phyloP scores from a whole-genome alignment of 2,113 vertebrate genomes.

The Mungos mungo region DNA sequence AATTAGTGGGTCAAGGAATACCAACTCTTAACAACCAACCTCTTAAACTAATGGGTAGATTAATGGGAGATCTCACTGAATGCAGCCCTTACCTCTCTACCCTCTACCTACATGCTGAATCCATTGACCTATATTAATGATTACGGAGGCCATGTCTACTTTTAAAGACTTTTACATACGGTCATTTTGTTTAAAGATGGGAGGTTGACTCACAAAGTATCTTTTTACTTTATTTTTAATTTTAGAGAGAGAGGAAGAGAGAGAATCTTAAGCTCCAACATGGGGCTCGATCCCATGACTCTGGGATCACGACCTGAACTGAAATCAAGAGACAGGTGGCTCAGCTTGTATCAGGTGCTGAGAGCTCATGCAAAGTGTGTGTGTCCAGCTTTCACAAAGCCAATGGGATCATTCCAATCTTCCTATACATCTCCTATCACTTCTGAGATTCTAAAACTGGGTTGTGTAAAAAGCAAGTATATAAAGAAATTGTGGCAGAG shows the following conservation, averaged over 20 bases:
- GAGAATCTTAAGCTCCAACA: too few species aligned
- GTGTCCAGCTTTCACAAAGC: background rate
- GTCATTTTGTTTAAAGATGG: constrained; percentile 35
- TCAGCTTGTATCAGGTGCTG: background rate
- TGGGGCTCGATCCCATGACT: too few species aligned
- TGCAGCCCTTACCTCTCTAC: background rate
- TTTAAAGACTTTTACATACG: background rate
- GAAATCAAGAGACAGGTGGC: too few species aligned
- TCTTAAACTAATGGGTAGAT: background rate
- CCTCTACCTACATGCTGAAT: background rate
- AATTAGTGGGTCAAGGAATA: background rate
- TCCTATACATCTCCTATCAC: background rate
- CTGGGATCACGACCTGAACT: too few species aligned
- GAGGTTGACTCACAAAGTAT: background rate
- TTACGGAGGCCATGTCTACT: background rate
- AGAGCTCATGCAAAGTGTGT: background rate
- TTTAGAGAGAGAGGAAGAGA: too few species aligned
- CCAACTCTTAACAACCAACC: background rate
- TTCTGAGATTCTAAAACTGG: constrained; percentile 21
- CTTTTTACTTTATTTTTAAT: background rate
- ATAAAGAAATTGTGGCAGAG: constrained; percentile 14
- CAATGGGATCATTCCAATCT: background rate
- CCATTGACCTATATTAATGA: background rate
- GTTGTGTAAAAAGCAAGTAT: background rate
- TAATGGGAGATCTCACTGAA: background rate